These are phyloP conservation scores for Leucophora obtusa DNA, from an alignment of 2,888 invertebrate genomes.

Conservation along the genomic window DNA sequence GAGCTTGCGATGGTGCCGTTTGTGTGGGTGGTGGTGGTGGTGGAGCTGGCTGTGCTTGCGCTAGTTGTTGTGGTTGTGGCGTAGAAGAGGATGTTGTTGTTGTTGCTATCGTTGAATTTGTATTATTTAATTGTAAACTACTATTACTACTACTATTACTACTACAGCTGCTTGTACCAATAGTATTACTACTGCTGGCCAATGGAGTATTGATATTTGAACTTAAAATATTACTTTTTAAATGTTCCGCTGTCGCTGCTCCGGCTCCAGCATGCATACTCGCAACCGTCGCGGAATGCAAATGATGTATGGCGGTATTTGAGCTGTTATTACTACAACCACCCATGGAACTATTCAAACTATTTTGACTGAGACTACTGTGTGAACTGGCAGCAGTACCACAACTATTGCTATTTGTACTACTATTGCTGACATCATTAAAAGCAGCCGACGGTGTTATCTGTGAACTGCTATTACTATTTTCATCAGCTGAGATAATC, in stretches of 20 bases:
- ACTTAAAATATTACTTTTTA: constrained; percentile 64
- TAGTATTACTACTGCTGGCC: constrained; percentile 52
- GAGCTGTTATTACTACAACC: constrained; percentile 67
- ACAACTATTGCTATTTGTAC: constrained; percentile 77
- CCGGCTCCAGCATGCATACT: constrained; percentile 50
- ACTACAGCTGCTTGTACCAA: constrained; percentile 28
- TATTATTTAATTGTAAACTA: constrained; percentile 60
- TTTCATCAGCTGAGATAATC: constrained; percentile 69
- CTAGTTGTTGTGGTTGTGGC: constrained; percentile 65
- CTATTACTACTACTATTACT: constrained; percentile 66
- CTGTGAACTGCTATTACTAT: constrained; percentile 70
- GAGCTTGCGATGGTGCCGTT: constrained; percentile 65
- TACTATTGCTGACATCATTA: constrained; percentile 76
- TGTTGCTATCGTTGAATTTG: constrained; percentile 34
- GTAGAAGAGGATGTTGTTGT: constrained; percentile 56
- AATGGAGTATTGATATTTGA: constrained; percentile 66
- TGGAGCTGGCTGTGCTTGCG: constrained; percentile 68
- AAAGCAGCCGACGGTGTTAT: constrained; percentile 73
- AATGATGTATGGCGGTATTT: constrained; percentile 45
- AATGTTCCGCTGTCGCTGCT: constrained; percentile 60
- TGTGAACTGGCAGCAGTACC: constrained; percentile 69
- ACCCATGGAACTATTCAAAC: constrained; percentile 68
- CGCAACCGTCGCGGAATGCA: constrained; percentile 38
- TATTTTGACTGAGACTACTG: constrained; percentile 72
- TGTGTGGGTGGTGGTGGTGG: constrained; percentile 69